Evolutionary conservation across 2,888 invertebrate species (phyloP), one percentile per base, ranked within the genome.

Genomic region (Deroplatys truncata): DNA sequence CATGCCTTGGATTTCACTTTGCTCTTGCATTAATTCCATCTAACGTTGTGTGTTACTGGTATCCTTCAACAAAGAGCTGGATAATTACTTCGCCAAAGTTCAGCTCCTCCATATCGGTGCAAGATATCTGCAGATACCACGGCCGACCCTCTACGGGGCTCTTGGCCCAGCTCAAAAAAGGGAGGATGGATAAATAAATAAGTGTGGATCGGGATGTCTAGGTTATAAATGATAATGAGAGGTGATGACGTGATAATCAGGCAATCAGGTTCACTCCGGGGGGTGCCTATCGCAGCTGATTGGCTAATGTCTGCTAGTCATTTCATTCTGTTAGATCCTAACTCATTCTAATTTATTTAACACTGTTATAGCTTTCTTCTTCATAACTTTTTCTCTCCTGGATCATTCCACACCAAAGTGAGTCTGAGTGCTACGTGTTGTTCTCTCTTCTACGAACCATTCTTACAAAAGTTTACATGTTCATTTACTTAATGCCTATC

Each of bases 211-310:
- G 82, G 82, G 82, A 87, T 87, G 87, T 29, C 20, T 35, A 31
- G 82, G 82, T 87, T 87, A 87, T 87, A 87, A 87, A 87, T 87
- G 87, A 87, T 87, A 87, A 87, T 87, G 87, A 87, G 87, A 82
- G 35, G n/a, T 87, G 87, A 87, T 87, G 87, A 87, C 83, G 82
- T 82, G 87, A 87, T 87, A 87, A 87, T 87, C 87, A 72, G 15
- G 83, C n/a, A 87, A 87, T 87, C 87, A 87, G 87, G 82, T 87
- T 87, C 87, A 28, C 87, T 31, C 82, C 28, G n/a, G 87, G 87
- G 35, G 87, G 87, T 43, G 31, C 87, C 25, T 13, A 82, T 10
- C n/a, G 56, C 20, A 20, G 0, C 20, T 72, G 56, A 72, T 72
- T 72, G 56, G 56, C 7, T 72, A 72, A 16, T 72, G 56, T 72